phyloP scores from a whole-genome alignment of 2,888 invertebrate genomes.

The Drosophila tanythrix region DNA sequence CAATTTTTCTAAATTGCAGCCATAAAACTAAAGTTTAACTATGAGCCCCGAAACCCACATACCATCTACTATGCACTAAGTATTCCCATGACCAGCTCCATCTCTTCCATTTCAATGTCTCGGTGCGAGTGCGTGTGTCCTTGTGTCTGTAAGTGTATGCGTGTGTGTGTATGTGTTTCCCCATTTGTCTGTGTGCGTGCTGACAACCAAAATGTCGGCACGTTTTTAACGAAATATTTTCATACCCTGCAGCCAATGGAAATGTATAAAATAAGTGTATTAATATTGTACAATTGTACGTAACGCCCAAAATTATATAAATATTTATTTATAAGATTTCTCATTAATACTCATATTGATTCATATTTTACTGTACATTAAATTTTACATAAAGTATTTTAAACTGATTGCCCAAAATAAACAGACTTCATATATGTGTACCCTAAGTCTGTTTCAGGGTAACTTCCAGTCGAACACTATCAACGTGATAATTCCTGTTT shows the following conservation, averaged over 20 bases:
- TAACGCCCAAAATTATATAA: neutral
- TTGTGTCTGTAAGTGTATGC: conserved; percentile 22
- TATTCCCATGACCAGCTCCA: conserved; percentile 40
- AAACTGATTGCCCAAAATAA: neutral
- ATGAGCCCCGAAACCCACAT: conserved; percentile 43
- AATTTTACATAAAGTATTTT: neutral
- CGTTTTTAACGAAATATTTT: conserved; percentile 67
- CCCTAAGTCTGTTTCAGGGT: neutral
- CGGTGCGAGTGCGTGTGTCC: conserved; percentile 29
- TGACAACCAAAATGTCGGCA: conserved; percentile 80
- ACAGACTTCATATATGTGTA: neutral
- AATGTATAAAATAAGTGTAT: neutral
- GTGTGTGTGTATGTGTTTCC: conserved; percentile 2
- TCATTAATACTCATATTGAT: neutral
- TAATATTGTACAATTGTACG: neutral
- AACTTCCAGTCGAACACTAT: neutral
- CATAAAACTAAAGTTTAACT: conserved; percentile 80
- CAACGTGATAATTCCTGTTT: too few species aligned
- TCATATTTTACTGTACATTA: neutral
- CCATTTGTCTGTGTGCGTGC: conserved; percentile 38
- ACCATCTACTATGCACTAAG: conserved; percentile 30
- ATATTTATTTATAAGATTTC: neutral
- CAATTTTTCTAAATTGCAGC: conserved; percentile 78
- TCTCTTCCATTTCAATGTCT: conserved; percentile 33
- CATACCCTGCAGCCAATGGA: conserved; percentile 16